These are phyloP conservation scores for Drosophila leontia DNA, from an alignment of 1,140 invertebrate species.

Conservation along the genomic window DNA sequence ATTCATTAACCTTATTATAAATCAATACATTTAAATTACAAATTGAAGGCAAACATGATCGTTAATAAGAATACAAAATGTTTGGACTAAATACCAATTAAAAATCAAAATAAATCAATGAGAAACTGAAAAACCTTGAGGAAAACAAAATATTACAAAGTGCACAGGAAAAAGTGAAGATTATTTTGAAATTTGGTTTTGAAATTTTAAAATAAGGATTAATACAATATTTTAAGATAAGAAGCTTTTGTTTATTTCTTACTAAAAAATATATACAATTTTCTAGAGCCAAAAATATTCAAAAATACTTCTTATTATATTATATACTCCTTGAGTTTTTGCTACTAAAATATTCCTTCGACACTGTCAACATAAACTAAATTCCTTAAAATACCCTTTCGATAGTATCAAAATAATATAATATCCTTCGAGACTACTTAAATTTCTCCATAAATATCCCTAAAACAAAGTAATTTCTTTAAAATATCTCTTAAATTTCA, in stretches of 20 bases:
- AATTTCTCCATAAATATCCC: no score
- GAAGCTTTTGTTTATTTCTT: neutral
- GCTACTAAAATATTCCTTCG: neutral
- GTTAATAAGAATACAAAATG: neutral
- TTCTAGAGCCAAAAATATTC: no score
- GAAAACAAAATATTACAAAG: neutral
- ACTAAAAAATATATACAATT: no score
- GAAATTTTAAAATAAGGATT: neutral
- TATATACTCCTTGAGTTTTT: neutral
- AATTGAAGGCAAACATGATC: neutral
- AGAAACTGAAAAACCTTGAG: neutral
- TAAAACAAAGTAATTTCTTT: neutral
- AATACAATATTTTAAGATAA: neutral
- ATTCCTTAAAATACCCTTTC: no score
- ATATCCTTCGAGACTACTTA: no score
- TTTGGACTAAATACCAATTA: neutral
- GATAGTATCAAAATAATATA: no score
- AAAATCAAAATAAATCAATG: neutral
- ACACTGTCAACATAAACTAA: no score
- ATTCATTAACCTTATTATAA: neutral
- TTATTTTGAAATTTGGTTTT: neutral
- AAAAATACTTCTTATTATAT: neutral
- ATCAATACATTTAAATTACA: constrained; percentile 16
- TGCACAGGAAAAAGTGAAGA: neutral
- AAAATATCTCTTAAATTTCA: neutral